phyloP scores from a whole-genome alignment of 2,113 vertebrate genomes.

The Hipposideros armiger region DNA sequence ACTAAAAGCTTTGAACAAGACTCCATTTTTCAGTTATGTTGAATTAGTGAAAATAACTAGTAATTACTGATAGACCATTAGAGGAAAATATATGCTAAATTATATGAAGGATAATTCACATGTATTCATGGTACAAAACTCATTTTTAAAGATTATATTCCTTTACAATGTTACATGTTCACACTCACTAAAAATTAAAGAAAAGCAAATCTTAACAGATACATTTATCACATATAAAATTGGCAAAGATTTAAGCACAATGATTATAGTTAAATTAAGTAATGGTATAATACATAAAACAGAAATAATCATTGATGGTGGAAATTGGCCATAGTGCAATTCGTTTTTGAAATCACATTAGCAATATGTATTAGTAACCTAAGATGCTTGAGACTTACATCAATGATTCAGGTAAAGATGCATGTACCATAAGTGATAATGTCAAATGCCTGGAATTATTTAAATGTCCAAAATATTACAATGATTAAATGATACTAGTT shows the following conservation, averaged over 20 bases:
- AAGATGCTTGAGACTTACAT: neutral
- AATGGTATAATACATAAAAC: neutral
- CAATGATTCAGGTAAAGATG: neutral
- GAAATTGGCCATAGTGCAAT: neutral
- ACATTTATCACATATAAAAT: neutral
- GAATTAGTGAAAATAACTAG: neutral
- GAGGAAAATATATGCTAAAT: neutral
- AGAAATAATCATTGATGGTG: neutral
- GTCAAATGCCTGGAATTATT: neutral
- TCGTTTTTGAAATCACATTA: neutral
- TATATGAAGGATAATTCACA: neutral
- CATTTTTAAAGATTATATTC: neutral
- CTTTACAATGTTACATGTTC: neutral
- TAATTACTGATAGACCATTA: neutral
- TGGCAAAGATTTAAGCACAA: constrained; percentile 6
- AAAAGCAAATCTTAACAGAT: neutral
- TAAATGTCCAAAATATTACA: neutral
- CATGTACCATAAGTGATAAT: neutral
- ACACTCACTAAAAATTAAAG: neutral
- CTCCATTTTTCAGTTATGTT: neutral
- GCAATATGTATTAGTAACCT: neutral
- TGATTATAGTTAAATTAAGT: neutral
- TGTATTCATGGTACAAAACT: neutral
- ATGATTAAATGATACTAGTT: neutral
- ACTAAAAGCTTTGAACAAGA: neutral